Percentiles rank a stretch among this genome's conserved stretches.
These are phyloP conservation scores for Zosterops hypoxanthus DNA, from an alignment of 2,113 vertebrate species.

Conservation along the genomic window DNA sequence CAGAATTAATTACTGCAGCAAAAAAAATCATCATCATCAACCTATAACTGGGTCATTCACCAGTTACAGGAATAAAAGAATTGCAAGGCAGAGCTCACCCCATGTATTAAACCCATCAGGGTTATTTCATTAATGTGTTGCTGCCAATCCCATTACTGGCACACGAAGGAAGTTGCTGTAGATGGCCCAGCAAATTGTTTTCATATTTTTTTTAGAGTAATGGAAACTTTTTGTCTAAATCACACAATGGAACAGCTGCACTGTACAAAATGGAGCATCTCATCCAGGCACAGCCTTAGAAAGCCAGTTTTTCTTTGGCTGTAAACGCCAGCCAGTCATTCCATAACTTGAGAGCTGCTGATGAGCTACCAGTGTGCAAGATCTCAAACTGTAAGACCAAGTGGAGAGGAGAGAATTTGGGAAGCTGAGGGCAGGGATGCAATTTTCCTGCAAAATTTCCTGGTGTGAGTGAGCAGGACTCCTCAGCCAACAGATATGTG, in stretches of 20 bases:
- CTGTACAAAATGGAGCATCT: not conserved
- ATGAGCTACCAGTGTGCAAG: not conserved
- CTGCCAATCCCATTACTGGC: not conserved
- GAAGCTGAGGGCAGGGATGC: not conserved
- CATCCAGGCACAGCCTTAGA: not conserved
- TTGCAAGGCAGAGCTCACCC: not conserved
- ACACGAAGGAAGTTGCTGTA: not conserved
- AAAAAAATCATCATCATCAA: not conserved
- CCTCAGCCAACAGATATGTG: not conserved
- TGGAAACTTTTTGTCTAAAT: not conserved
- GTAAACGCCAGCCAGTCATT: not conserved
- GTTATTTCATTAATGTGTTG: not conserved
- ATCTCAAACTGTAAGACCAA: not conserved
- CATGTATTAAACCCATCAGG: not conserved
- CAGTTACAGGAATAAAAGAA: not conserved
- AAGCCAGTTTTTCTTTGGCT: not conserved
- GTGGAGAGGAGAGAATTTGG: not conserved
- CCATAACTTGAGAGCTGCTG: not conserved
- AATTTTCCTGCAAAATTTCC: not conserved
- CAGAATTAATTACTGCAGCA: not conserved
- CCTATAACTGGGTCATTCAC: not conserved
- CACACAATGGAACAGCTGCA: not conserved
- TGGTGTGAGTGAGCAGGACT: not conserved
- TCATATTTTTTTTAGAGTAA: not conserved
- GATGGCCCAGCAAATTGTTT: not conserved